Percentiles rank a stretch among this genome's conserved stretches.
Conservation (phyloP, 1,140 invertebrate genomes). For the Platyscapa corneri region DNA sequence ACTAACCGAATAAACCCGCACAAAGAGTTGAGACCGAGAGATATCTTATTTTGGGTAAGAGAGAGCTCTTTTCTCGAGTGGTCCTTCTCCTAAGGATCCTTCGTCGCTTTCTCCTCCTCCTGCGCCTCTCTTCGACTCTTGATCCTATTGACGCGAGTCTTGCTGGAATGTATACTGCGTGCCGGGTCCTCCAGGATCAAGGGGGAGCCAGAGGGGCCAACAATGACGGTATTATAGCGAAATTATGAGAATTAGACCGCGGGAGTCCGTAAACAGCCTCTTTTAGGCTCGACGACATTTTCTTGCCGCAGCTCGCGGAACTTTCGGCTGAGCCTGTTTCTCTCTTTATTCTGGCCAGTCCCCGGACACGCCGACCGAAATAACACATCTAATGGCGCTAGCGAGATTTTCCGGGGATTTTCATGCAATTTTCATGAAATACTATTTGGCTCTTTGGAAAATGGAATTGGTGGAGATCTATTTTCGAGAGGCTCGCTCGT, state of each 20-base stretch:
- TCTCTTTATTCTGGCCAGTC: not conserved
- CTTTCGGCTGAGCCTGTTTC: slow-evolving; percentile 23
- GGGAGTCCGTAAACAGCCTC: slow-evolving; percentile 30
- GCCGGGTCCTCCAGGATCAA: not conserved
- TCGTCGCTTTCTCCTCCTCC: not conserved
- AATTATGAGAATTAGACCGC: slow-evolving; percentile 49
- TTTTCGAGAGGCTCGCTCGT: too few species aligned
- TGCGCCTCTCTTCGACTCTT: slow-evolving; percentile 23
- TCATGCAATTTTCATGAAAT: not conserved
- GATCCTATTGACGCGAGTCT: slow-evolving; percentile 36
- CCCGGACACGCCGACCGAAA: not conserved
- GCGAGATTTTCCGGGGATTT: slow-evolving; percentile 42
- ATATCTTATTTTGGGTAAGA: slow-evolving; percentile 31
- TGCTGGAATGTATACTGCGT: not conserved
- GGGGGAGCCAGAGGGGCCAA: not conserved
- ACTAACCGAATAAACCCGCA: slow-evolving; percentile 58
- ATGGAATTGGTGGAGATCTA: too few species aligned
- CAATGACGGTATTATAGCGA: slow-evolving; percentile 49
- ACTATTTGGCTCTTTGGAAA: too few species aligned
- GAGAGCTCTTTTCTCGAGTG: slow-evolving; percentile 33
- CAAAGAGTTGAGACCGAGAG: slow-evolving; percentile 54
- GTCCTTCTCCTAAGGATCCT: not conserved
- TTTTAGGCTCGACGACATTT: not conserved
- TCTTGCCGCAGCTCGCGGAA: not conserved
- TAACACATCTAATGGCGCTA: slow-evolving; percentile 25